Base-by-base conservation (phyloP, 2,888 invertebrate species). In the Hedya salicella region DNA sequence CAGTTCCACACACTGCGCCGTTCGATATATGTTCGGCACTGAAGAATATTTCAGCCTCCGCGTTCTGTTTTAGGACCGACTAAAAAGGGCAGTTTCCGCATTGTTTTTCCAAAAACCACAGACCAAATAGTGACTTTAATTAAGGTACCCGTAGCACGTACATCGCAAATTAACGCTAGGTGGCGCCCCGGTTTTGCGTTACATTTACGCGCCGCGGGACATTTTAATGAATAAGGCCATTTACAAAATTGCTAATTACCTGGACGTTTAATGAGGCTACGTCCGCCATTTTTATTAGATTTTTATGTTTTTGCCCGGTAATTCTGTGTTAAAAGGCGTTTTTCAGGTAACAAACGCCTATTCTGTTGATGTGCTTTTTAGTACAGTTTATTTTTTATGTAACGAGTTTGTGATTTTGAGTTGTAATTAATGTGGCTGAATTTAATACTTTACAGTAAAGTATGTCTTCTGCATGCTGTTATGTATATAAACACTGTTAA, bases 221-320 rank as follows among this genome's bases (percentile, higher is more conserved):
- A 82, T 85, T 83, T 85, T 86, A 89, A 89, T 89, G 86, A 89
- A 88, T 81, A 85, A 81, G 82, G 76, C 81, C 82, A 84, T 87
- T 89, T 81, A 87, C 85, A 78, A 87, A 90, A 90, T 89, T 88
- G 86, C 86, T 91, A 89, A 90, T 90, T 89, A 89, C 85, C 83
- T 85, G 85, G 79, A 83, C 82, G 77, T 84, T 87, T 87, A 89
- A 90, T 88, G 86, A 89, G 87, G 86, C 81, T 82, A 75, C 78
- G 76, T 79, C 80, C 77, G 80, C 78, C 30, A n/a, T 82, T 83
- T 86, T 87, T 88, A 87, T 89, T 86, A 87, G 81, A 79, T 82
- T 87, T 87, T 86, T 87, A 84, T 87, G 86, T 83, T 82, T 71
- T 73, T 69, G 48, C 48, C 13, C 42, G n/a, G 60, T 39, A 50